These are phyloP conservation scores for Lasioglossum morio DNA, from an alignment of 2,888 invertebrate species.

Conservation along the genomic window DNA sequence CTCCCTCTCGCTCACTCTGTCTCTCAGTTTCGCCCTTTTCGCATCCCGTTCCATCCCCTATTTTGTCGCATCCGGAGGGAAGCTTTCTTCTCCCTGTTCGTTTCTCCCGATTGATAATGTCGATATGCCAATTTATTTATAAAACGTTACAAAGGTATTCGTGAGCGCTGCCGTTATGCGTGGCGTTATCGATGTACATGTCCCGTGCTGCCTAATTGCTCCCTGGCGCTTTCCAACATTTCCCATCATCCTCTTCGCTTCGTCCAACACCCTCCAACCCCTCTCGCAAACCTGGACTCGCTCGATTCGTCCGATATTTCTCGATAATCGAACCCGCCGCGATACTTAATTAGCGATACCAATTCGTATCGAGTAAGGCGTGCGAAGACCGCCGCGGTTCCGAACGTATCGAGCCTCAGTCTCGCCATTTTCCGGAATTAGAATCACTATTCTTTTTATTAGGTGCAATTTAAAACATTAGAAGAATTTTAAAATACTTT, in stretches of 20 bases:
- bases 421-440: background rate
- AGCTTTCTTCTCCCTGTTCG: conserved; percentile 12
- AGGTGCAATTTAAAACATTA: no score
- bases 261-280: conserved; percentile 23
- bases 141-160: conserved; percentile 77
- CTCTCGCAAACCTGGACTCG: background rate
- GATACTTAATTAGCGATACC: conserved; percentile 28
- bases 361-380: conserved; percentile 43
- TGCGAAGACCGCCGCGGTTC: conserved; percentile 26
- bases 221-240: background rate
- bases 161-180: conserved; percentile 70
- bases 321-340: background rate
- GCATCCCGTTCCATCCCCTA: background rate
- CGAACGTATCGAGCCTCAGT: background rate
- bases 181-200: conserved; percentile 63
- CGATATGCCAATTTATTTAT: conserved; percentile 82
- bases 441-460: background rate
- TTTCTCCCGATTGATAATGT: conserved; percentile 69
- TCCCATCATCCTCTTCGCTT: background rate
- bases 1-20: background rate
- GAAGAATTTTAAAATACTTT: no score
- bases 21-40: background rate
- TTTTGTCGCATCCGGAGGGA: conserved; percentile 14
- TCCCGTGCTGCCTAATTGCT: background rate
- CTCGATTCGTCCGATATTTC: conserved; percentile 6